Conservation (phyloP, 2,888 invertebrate genomes). For the Agapostemon virescens region DNA sequence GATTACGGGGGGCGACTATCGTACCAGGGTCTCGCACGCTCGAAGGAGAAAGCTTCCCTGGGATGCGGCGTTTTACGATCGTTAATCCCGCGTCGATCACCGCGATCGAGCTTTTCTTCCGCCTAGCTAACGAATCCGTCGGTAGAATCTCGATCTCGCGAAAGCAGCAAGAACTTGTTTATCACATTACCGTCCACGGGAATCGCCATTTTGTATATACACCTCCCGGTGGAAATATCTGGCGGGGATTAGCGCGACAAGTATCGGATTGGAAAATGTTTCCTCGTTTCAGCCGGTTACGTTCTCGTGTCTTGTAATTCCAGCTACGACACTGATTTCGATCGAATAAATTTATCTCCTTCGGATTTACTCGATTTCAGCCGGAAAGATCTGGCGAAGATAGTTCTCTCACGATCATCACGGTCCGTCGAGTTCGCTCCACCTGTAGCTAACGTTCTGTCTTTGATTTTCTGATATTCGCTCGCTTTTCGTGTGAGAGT, state of each 20-base stretch:
- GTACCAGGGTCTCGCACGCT: not conserved
- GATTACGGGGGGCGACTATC: slow-evolving; percentile 45
- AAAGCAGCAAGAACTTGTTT: slow-evolving; percentile 10
- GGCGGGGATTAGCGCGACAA: not conserved
- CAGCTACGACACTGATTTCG: not conserved
- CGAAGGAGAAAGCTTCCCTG: slow-evolving; percentile 41
- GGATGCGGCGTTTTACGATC: slow-evolving; percentile 19
- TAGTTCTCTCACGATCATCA: not conserved
- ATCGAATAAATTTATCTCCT: not conserved
- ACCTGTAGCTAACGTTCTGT: not conserved
- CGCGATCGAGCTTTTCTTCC: slow-evolving; percentile 13
- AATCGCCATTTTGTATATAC: not conserved
- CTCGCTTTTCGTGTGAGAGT: not conserved
- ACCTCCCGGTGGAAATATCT: slow-evolving; percentile 5
- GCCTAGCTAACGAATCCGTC: slow-evolving; percentile 14
- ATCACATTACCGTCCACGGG: not conserved
- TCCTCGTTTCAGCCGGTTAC: not conserved
- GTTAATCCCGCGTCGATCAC: slow-evolving; percentile 23
- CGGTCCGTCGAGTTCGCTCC: slow-evolving; percentile 1
- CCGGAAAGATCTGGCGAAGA: not conserved
- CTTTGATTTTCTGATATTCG: not conserved
- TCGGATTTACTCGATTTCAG: not conserved
- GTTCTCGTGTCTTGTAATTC: not conserved
- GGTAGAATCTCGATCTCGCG: not conserved
- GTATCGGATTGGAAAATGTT: slow-evolving; percentile 5